Evolutionary conservation across 2,888 invertebrate genomes (phyloP), one percentile per base, ranked within the genome.

Genomic region (Apamea epomidion): DNA sequence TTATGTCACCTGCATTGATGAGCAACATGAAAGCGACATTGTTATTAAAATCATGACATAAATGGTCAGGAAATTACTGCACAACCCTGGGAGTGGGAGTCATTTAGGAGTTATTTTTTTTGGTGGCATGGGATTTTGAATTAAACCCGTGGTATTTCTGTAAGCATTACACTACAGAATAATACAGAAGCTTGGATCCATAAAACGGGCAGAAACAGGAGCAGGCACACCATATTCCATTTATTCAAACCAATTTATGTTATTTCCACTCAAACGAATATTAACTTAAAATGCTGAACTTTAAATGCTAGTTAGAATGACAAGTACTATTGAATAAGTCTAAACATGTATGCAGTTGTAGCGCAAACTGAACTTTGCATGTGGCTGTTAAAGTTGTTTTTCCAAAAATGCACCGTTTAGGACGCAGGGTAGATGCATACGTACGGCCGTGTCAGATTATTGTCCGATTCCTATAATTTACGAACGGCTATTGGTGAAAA

Each of bases 111-210:
- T n/a, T n/a, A n/a, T n/a, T n/a, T n/a, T n/a, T n/a, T n/a, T n/a
- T n/a, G 51, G 48, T 62, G 74, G 29, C 12, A 42, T 51, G 5
- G 58, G 65, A 67, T 81, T 85, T 74, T 62, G 62, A 76, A 85
- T 76, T 74, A 70, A 76, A 62, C 37, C 32, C 65, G 29, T 69
- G 5, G n/a, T 67, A 64, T 72, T 6, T 3, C 80, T 64, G 32
- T 68, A 16, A 67, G n/a, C 32, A 76, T 76, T 48, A 64, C 72
- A 60, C 32, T 37, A 60, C 29, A 81, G 29, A 51, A 42, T 37
- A 21, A 0, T 42, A 51, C 58, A 80, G 80, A 74, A 80, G 67
- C 6, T 25, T 4, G 2, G 25, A 0, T 78, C 5, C 21, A 48
- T 7, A n/a, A 18, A 65, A 51, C 7, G 21, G 64, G 4, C 0